Evolutionary conservation across 2,113 vertebrate genomes (phyloP).

Genomic region (Phocoena phocoena): DNA sequence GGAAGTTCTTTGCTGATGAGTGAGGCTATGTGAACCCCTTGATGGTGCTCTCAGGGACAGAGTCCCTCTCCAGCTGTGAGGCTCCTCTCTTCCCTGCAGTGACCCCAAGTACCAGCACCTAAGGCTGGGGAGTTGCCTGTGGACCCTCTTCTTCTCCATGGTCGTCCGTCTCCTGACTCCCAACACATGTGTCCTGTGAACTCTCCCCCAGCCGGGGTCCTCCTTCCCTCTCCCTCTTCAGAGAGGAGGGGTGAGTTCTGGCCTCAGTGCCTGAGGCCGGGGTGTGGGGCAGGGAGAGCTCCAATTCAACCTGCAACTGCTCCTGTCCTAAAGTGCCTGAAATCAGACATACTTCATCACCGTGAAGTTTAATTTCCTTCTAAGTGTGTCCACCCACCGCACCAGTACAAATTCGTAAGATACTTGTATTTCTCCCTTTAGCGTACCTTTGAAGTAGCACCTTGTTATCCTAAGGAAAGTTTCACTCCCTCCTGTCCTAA

Average conservation of each 20-base stretch:
- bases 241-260: not conserved
- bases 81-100: not conserved
- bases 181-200: not conserved
- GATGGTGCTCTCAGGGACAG: no score
- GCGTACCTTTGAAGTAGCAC: not conserved
- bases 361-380: not conserved
- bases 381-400: not conserved
- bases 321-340: not conserved
- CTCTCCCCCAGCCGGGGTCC: not conserved
- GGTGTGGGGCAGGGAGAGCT: rapidly evolving
- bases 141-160: not conserved
- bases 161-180: not conserved
- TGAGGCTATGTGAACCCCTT: not conserved
- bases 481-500: not conserved
- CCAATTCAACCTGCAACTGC: not conserved
- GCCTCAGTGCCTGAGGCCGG: not conserved
- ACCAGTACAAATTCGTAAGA: not conserved
- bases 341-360: not conserved
- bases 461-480: not conserved
- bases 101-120: rapidly evolving
- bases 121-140: rapidly evolving
- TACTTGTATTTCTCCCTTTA: not conserved
- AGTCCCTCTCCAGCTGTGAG: not conserved
- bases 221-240: not conserved
- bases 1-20: not conserved